Evolutionary conservation across 2,113 vertebrate species (phyloP).

Genomic region (Phaethornis superciliosus): DNA sequence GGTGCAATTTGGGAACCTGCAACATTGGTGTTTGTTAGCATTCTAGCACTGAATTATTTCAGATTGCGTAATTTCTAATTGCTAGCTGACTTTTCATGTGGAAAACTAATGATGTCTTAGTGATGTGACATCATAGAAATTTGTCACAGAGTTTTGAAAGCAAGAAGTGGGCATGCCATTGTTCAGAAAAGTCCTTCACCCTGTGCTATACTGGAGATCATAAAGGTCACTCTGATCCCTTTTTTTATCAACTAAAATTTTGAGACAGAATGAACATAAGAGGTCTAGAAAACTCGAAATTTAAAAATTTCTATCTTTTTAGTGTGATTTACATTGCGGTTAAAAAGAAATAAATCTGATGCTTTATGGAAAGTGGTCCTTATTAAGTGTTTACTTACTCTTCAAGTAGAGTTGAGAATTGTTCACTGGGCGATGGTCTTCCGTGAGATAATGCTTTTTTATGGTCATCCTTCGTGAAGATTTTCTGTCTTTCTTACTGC

Average conservation of each 20-base stretch:
- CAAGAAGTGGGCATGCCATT: fast-evolving
- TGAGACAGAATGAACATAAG: background rate
- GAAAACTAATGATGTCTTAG: background rate
- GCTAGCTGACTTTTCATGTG: background rate
- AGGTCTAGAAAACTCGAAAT: background rate
- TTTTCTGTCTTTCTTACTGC: background rate
- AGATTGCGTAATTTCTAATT: fast-evolving
- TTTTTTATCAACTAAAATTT: background rate
- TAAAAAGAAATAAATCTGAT: background rate
- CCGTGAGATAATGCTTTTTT: background rate
- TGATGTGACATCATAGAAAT: background rate
- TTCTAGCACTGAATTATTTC: background rate
- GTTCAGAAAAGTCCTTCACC: background rate
- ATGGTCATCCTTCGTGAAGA: background rate
- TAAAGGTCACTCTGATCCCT: background rate
- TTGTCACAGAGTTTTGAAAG: background rate
- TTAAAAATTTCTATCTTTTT: background rate
- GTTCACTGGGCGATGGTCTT: background rate
- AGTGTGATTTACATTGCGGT: fast-evolving
- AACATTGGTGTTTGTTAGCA: background rate
- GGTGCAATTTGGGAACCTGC: background rate
- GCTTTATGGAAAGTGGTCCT: background rate
- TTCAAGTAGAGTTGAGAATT: background rate
- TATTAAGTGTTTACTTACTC: background rate
- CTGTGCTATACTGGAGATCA: background rate